Percentiles rank a stretch among this genome's conserved stretches.
These are phyloP conservation scores for Latheticus oryzae DNA, from an alignment of 2,888 invertebrate genomes.

Conservation along the genomic window DNA sequence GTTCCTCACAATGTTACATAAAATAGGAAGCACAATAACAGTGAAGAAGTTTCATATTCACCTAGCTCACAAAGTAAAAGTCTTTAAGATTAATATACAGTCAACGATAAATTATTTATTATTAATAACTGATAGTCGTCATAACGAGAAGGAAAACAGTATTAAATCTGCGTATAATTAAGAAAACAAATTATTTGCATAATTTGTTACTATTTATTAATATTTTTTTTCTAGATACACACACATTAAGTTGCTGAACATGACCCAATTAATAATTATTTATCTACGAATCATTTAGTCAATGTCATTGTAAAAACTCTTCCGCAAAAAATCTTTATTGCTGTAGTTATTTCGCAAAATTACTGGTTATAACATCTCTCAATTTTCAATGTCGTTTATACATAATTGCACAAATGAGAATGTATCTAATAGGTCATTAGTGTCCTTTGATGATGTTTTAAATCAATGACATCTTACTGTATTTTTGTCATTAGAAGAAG, in stretches of 20 bases:
- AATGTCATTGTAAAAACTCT: constrained; percentile 16
- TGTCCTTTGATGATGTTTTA: constrained; percentile 27
- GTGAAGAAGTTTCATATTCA: no score
- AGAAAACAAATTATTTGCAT: no score
- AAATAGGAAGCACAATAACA: no score
- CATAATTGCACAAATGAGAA: constrained; percentile 35
- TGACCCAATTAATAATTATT: constrained; percentile 21
- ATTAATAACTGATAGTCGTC: no score
- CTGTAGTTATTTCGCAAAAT: constrained; percentile 2
- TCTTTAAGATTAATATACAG: no score
- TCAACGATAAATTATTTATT: no score
- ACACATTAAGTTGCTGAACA: constrained; percentile 29
- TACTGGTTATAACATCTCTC: neutral
- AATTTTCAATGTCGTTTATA: constrained; percentile 24
- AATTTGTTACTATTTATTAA: no score
- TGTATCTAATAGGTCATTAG: constrained; percentile 30
- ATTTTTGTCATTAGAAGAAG: constrained; percentile 13
- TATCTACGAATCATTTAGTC: constrained; percentile 15
- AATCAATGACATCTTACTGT: constrained; percentile 37
- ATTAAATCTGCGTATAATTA: no score
- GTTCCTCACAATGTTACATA: no score
- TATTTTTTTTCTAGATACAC: no score
- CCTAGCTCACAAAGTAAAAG: no score
- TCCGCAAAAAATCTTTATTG: constrained; percentile 12
- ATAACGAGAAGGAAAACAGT: no score